phyloP scores from a whole-genome alignment of 1,140 invertebrate genomes.

The Drusus annulatus region DNA sequence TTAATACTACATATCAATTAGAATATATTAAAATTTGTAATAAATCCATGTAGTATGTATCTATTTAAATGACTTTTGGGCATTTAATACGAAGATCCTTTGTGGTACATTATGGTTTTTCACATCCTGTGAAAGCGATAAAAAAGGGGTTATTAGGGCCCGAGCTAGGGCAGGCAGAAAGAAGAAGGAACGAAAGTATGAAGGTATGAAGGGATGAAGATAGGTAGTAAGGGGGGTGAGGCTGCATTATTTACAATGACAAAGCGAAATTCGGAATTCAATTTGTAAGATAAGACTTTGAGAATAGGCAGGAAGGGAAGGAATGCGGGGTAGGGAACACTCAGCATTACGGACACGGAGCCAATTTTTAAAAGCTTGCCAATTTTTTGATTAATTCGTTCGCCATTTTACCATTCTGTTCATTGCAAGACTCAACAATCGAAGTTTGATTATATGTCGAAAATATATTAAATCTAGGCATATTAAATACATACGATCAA shows the following conservation, averaged over 20 bases:
- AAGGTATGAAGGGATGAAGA: conserved; percentile 8
- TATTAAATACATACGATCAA: no score
- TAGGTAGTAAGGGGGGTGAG: conserved; percentile 1
- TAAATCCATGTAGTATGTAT: no score
- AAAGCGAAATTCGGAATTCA: conserved; percentile 59
- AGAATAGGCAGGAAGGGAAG: not conserved
- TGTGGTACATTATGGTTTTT: no score
- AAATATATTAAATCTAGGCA: no score
- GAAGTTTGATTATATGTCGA: not conserved
- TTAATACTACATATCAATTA: no score
- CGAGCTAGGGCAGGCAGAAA: not conserved
- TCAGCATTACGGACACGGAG: not conserved
- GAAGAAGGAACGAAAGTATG: not conserved
- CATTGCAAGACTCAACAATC: not conserved
- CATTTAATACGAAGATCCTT: no score
- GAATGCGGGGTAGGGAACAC: not conserved
- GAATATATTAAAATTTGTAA: no score
- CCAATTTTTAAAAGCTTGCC: conserved; percentile 37
- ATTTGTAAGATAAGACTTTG: conserved; percentile 57
- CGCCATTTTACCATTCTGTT: not conserved
- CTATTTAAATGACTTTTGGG: no score
- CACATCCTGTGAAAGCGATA: not conserved
- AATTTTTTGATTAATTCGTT: conserved; percentile 34
- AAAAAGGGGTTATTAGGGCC: conserved; percentile 10
- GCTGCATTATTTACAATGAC: conserved; percentile 59